These are phyloP conservation scores for Lycodopsis pacificus DNA, from an alignment of 2,797 vertebrate genomes.

Conservation along the genomic window DNA sequence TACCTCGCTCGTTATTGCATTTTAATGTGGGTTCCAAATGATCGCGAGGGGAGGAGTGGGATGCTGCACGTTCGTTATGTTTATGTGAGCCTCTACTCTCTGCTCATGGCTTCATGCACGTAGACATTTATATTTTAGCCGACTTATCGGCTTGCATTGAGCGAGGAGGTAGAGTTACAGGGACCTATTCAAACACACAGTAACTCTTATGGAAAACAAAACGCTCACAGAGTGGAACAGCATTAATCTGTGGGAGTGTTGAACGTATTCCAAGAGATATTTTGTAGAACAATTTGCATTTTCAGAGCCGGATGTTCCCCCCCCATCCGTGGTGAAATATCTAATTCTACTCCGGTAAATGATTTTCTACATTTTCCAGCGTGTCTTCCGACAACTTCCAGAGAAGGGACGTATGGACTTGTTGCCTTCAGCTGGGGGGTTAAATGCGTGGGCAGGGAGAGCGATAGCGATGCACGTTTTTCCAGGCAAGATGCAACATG, in stretches of 20 bases:
- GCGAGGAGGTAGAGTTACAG: conserved; percentile 15
- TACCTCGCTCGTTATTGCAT: conserved; percentile 75
- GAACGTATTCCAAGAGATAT: conserved; percentile 26
- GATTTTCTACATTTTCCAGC: conserved; percentile 33
- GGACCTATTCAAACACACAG: not conserved
- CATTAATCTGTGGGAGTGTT: conserved; percentile 47
- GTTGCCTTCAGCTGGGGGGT: conserved; percentile 32
- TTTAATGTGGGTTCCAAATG: conserved; percentile 72
- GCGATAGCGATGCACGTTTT: not conserved
- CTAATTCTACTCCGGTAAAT: conserved; percentile 17
- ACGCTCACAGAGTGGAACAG: not conserved
- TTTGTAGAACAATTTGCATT: conserved; percentile 33
- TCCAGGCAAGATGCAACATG: conserved; percentile 15
- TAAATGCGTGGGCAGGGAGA: conserved; percentile 34
- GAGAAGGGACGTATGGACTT: conserved; percentile 39
- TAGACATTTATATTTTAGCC: conserved; percentile 22
- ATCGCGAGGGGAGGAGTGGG: conserved; percentile 42
- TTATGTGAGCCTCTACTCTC: not conserved
- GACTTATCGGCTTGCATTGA: not conserved
- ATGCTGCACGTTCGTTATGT: conserved; percentile 30
- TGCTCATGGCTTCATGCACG: conserved; percentile 4
- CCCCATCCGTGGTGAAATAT: conserved; percentile 17
- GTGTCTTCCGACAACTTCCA: conserved; percentile 38
- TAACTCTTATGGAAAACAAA: not conserved
- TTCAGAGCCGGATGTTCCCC: not conserved